Conservation (phyloP, 2,113 vertebrate genomes). For the Tachysurus vachellii region DNA sequence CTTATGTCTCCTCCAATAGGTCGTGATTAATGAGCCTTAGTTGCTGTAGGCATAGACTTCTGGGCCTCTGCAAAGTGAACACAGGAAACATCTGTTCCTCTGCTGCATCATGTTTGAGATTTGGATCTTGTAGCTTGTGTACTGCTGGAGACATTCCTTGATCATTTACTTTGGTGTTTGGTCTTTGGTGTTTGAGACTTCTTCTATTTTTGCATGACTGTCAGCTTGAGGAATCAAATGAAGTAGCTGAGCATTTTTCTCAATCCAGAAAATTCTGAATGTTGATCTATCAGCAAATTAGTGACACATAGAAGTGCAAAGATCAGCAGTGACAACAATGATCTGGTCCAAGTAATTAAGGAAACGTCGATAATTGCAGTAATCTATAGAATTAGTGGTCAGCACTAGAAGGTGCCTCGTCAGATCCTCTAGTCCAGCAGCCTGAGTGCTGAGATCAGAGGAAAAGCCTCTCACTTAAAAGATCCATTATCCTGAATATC, state of each 20-base stretch:
- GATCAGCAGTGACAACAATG: slow-evolving; percentile 32
- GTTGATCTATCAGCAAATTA: slow-evolving; percentile 8
- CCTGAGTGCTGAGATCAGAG: slow-evolving; percentile 24
- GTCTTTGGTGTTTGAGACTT: neutral
- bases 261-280: neutral
- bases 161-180: slow-evolving; percentile 15
- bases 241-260: neutral
- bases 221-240: neutral
- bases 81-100: slow-evolving; percentile 22
- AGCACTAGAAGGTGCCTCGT: slow-evolving; percentile 16
- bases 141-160: neutral
- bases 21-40: slow-evolving; percentile 46
- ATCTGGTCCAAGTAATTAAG: slow-evolving; percentile 30
- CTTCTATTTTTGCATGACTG: neutral
- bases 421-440: slow-evolving; percentile 13
- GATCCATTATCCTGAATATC: slow-evolving; percentile 12
- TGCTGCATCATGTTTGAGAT: slow-evolving; percentile 12
- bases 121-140: slow-evolving; percentile 16
- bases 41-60: slow-evolving; percentile 32
- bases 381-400: slow-evolving; percentile 35
- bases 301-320: slow-evolving; percentile 24
- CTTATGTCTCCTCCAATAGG: slow-evolving; percentile 42
- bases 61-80: slow-evolving; percentile 31
- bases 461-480: neutral
- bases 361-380: slow-evolving; percentile 16